Percentiles rank a stretch among this genome's conserved stretches.
These are phyloP conservation scores for Psilopsiagon aurifrons DNA, from an alignment of 2,113 vertebrate genomes.

Conservation along the genomic window DNA sequence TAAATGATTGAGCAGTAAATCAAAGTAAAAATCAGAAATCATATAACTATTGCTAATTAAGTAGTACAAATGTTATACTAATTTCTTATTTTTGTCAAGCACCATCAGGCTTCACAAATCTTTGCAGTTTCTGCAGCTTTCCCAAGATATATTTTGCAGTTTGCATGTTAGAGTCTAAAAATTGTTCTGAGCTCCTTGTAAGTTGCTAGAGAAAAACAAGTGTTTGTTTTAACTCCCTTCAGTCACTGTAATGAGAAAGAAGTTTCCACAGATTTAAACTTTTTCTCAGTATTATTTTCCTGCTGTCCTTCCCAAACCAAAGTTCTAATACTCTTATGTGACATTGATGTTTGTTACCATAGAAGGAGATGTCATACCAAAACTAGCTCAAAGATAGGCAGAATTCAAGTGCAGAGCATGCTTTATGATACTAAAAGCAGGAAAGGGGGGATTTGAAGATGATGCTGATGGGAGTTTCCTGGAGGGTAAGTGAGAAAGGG, in stretches of 20 bases:
- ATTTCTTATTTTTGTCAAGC: neutral
- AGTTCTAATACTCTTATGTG: neutral
- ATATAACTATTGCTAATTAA: neutral
- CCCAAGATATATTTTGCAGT: neutral
- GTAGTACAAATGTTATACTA: neutral
- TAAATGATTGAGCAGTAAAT: constrained; percentile 4
- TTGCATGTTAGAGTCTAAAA: neutral
- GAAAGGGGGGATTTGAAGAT: neutral
- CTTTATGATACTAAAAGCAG: neutral
- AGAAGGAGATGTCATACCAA: neutral
- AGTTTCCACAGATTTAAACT: neutral
- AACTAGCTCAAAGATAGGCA: neutral
- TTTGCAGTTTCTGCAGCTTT: neutral
- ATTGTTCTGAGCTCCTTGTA: neutral
- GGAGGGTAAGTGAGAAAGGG: neutral
- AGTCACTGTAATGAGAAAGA: neutral
- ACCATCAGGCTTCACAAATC: neutral
- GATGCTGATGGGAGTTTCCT: neutral
- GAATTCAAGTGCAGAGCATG: neutral
- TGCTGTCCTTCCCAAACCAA: neutral
- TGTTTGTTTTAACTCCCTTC: neutral
- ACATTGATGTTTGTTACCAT: neutral
- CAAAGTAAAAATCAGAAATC: constrained; percentile 18
- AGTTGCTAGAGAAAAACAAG: neutral
- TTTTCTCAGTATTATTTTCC: neutral